A percentile compares a stretch with the other conserved stretches of the same genome.
Evolutionary conservation across 2,113 vertebrate genomes (phyloP).

Genomic region (Callithrix jacchus): DNA sequence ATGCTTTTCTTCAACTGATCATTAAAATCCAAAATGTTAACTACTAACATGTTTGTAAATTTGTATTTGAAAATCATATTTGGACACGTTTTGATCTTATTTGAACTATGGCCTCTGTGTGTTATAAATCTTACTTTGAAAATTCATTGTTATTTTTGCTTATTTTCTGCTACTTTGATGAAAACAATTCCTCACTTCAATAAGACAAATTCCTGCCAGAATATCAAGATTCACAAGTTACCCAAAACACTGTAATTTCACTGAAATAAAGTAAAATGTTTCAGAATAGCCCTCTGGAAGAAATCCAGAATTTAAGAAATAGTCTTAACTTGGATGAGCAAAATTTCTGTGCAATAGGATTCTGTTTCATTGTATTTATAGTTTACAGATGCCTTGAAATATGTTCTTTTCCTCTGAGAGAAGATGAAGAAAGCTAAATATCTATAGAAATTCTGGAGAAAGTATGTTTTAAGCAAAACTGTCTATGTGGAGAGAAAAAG

Average conservation of each 20-base stretch:
- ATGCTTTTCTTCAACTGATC: background rate
- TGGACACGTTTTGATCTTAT: constrained; percentile 5
- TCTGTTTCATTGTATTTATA: constrained; percentile 61
- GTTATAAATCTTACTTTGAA: constrained; percentile 58
- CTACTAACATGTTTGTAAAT: background rate
- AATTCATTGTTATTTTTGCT: background rate
- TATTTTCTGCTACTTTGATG: constrained; percentile 46
- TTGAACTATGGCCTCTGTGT: constrained; percentile 37
- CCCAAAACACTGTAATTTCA: constrained; percentile 64
- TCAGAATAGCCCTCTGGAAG: constrained; percentile 55
- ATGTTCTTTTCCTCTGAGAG: constrained; percentile 4
- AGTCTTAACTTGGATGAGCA: constrained; percentile 45
- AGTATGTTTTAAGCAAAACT: constrained; percentile 25
- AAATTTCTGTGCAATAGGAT: constrained; percentile 25
- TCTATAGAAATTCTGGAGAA: background rate
- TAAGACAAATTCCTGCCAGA: constrained; percentile 17
- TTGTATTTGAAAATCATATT: constrained; percentile 1
- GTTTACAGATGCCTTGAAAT: constrained; percentile 42
- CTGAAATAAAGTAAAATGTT: constrained; percentile 53
- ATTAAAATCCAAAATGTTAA: constrained; percentile 50
- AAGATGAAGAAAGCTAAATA: constrained; percentile 18
- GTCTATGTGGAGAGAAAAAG: constrained; percentile 2
- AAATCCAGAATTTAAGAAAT: constrained; percentile 30
- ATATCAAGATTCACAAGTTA: constrained; percentile 47
- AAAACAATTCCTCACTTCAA: constrained; percentile 51